Conservation (phyloP, 2,113 vertebrate species). For the Calypte anna region DNA sequence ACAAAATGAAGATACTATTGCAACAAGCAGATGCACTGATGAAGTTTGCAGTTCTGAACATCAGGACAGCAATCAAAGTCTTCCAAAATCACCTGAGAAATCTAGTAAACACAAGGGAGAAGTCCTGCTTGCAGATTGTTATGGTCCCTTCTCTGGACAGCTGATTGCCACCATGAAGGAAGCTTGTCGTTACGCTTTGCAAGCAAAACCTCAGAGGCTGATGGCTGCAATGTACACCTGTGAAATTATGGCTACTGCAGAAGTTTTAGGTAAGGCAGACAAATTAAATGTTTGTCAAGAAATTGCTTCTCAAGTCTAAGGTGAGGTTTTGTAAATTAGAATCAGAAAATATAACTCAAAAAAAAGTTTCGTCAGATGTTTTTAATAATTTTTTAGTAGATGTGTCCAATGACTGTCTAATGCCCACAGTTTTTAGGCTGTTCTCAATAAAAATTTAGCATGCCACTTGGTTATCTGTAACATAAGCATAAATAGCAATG, state of each 20-base stretch:
- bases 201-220: slow-evolving; percentile 90
- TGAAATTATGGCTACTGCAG: slow-evolving; percentile 94
- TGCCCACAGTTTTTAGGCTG: background rate
- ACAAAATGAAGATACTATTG: background rate
- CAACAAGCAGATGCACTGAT: background rate
- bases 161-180: slow-evolving; percentile 96
- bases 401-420: background rate
- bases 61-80: background rate
- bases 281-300: background rate
- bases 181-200: slow-evolving; percentile 90
- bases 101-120: slow-evolving; percentile 65
- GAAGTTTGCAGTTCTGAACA: background rate
- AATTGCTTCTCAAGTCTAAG: background rate
- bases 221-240: slow-evolving; percentile 98
- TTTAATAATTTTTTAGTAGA: background rate
- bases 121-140: slow-evolving; percentile 77
- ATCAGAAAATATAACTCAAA: background rate
- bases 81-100: slow-evolving; percentile 20
- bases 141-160: slow-evolving; percentile 93
- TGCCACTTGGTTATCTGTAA: background rate
- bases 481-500: background rate
- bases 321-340: background rate
- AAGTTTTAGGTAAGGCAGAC: slow-evolving; percentile 90
- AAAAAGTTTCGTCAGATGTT: background rate
- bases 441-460: background rate